Evolutionary conservation across 2,888 invertebrate species (phyloP), one percentile per base, ranked within the genome.

Genomic region (Tenthredo mesomela): DNA sequence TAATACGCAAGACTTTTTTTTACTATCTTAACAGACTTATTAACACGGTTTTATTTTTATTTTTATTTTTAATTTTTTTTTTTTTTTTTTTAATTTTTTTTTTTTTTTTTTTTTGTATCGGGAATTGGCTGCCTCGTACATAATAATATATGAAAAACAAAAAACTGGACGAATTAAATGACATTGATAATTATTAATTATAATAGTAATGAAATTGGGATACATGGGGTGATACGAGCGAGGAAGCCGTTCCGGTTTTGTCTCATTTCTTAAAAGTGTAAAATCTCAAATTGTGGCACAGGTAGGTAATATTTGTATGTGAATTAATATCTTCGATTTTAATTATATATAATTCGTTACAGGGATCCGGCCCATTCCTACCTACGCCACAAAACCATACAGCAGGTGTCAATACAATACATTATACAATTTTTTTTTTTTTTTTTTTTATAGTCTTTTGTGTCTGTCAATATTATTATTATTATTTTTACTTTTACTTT

Each of bases 251-350:
- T 67, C 15, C 47, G 86, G 80, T 80, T 54, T 89, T 85, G 86
- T 87, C 87, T 89, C 87, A 86, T 89, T 87, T 84, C 86, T 87
- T 86, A 84, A 87, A 87, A 89, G 88, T 89, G 89, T 87, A 65
- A 85, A 87, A 85, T 84, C 70, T 78, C 86, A 84, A 65, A 85
- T 80, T 80, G 85, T 85, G 85, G 82, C 86, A 77, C 84, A 78
- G 85, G 83, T 78, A 85, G 67, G 75, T 67, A 84, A 84, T 73
- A 61, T 73, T 84, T 61, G 47, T 80, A 10, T 50, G 70, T 85
- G 37, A 58, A 65, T 61, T 65, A 9, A n/a, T 54, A 15, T 54
- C 50, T 25, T 80, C 5, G n/a, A 21, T 21, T 73, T 73, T 73
- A 33, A 29, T 75, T 10, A 50, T 73, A 61, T 10, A 50, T 73